A percentile compares a stretch with the other conserved stretches of the same genome.
Conservation (phyloP, 2,797 vertebrate species). For the Liasis olivaceus region DNA sequence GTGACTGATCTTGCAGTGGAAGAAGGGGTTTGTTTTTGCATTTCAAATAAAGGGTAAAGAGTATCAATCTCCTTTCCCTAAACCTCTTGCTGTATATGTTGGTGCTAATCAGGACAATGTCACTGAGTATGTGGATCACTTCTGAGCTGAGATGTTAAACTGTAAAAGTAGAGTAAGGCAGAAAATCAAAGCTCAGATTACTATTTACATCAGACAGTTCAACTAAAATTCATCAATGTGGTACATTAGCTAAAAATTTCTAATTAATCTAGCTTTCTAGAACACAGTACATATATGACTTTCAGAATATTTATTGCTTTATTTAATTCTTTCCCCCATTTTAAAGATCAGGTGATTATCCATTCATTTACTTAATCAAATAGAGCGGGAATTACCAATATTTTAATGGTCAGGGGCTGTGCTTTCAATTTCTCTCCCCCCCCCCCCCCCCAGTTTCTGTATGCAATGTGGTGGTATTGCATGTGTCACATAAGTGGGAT, state of each 20-base stretch:
- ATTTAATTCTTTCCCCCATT: neutral
- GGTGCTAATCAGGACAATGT: neutral
- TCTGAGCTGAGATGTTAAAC: neutral
- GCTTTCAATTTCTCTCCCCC: neutral
- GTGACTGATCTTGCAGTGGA: neutral
- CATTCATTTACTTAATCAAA: neutral
- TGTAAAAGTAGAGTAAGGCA: neutral
- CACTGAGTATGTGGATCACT: neutral
- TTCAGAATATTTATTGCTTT: neutral
- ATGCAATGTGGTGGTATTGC: neutral
- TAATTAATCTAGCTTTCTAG: neutral
- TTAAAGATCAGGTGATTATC: neutral
- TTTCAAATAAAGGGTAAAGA: neutral
- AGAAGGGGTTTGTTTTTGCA: neutral
- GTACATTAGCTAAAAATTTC: neutral
- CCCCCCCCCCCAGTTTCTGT: neutral
- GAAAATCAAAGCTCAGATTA: neutral
- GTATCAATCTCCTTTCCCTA: neutral
- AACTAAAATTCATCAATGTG: neutral
- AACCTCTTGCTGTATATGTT: neutral
- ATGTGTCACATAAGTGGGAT: neutral
- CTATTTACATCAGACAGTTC: neutral
- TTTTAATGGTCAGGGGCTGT: neutral
- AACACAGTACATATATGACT: neutral
- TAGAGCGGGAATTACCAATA: neutral